A percentile compares a stretch with the other conserved stretches of the same genome.
These are phyloP conservation scores for Callospermophilus lateralis DNA, from an alignment of 2,113 vertebrate species.

Conservation along the genomic window DNA sequence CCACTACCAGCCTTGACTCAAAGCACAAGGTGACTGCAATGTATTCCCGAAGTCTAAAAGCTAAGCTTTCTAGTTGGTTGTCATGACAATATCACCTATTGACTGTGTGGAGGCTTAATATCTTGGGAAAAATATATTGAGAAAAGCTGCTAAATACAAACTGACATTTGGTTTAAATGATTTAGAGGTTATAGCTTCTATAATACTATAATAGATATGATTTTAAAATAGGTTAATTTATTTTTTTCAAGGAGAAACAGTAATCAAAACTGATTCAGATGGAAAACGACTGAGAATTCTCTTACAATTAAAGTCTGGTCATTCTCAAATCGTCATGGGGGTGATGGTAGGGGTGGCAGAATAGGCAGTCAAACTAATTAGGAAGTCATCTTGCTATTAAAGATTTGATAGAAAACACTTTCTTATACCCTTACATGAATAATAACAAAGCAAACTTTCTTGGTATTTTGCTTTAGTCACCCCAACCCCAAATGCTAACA, in stretches of 20 bases:
- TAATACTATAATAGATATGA: not conserved
- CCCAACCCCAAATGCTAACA: not conserved
- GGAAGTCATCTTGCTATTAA: not conserved
- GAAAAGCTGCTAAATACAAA: conserved; percentile 66
- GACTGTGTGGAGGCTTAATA: not conserved
- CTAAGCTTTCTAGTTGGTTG: conserved; percentile 28
- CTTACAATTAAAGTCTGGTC: not conserved
- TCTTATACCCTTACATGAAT: not conserved
- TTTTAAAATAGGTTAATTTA: conserved; percentile 36
- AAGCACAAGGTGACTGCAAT: not conserved
- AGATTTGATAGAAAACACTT: not conserved
- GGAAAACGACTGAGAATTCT: conserved; percentile 1
- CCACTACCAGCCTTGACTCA: not conserved
- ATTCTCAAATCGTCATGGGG: not conserved
- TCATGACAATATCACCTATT: not conserved
- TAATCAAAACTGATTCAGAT: conserved; percentile 36
- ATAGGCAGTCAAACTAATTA: not conserved
- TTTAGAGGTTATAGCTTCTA: conserved; percentile 11
- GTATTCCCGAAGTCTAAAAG: conserved; percentile 14
- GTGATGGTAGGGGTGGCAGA: not conserved
- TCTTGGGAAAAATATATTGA: conserved; percentile 23
- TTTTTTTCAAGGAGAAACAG: conserved; percentile 25
- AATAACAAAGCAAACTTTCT: conserved; percentile 30
- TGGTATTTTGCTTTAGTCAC: conserved; percentile 35
- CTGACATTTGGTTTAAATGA: conserved; percentile 37